Evolutionary conservation across 2,113 vertebrate genomes (phyloP), one percentile per base, ranked within the genome.

Genomic region (Lucifuga dentata): DNA sequence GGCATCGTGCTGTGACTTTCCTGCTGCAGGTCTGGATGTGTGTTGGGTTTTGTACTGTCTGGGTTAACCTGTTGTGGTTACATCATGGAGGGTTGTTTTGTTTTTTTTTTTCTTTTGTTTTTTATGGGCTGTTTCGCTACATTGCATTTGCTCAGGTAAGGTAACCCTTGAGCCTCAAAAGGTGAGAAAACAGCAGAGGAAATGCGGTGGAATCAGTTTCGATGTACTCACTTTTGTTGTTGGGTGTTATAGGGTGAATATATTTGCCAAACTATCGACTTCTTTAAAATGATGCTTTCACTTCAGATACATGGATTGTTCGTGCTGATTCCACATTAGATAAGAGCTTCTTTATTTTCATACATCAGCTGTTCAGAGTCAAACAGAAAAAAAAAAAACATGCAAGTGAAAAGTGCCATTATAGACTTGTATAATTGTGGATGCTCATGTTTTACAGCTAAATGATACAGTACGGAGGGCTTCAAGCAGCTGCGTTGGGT

Each of bases 401-500:
- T 43, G 39, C 11, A 41, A n/a, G 16, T 16, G 40, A 43, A 43
- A 43, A 7, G 9, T 55, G 40, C 26, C 20, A 0, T 21, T 5
- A 19, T 7, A 38, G 45, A 36, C 60, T 20, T 17, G 16, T 49
- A 16, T 5, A 26, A 12, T 23, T 17, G 15, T 20, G 4, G 51
- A 33, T 20, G 39, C 40, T 48, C 23, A 15, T 32, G 39, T 60
- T 67, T 81, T 43, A 83, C 23, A 29, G 72, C 55, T 56, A 61
- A 74, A 50, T 46, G 73, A 88, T 82, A 60, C 56, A 78, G 56
- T 83, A 52, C 44, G 44, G 56, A 9, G 48, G 58, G 29, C 36
- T 75, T 40, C 17, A 41, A 56, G 45, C 3, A 29, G 46, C 45
- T 51, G 62, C 66, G 65, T 41, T 58, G 71, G 69, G 59, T 61